Percentiles rank a stretch among this genome's conserved stretches.
These are phyloP conservation scores for Plusia festucae DNA, from an alignment of 2,888 invertebrate genomes.

Conservation along the genomic window DNA sequence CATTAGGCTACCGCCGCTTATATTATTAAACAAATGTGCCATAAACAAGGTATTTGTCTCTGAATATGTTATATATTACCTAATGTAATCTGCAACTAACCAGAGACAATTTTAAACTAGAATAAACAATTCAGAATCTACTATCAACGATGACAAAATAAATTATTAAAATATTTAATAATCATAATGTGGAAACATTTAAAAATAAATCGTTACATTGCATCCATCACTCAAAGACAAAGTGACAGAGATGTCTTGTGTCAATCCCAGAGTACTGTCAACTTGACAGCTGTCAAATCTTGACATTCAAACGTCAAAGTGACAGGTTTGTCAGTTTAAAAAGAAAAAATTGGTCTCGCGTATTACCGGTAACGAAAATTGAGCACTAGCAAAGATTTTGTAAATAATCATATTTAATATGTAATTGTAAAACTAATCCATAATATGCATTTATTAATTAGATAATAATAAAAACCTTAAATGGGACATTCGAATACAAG, in stretches of 20 bases:
- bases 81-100: not conserved
- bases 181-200: conserved; percentile 34
- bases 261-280: not conserved
- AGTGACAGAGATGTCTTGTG: conserved; percentile 12
- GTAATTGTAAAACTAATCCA: not conserved
- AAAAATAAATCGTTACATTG: conserved; percentile 13
- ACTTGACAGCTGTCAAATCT: conserved; percentile 9
- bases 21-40: not conserved
- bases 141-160: conserved; percentile 17
- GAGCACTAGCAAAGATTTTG: not conserved
- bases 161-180: conserved; percentile 33
- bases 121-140: conserved; percentile 36
- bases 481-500: not conserved
- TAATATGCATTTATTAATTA: conserved; percentile 1
- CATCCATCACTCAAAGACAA: conserved; percentile 13
- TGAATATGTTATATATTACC: too few relatives aligned
- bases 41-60: not conserved
- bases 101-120: too few relatives aligned
- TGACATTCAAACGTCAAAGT: not conserved
- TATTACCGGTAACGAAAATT: not conserved
- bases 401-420: not conserved
- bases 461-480: not conserved
- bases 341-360: not conserved
- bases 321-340: not conserved
- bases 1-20: too few relatives aligned